Evolutionary conservation across 1,140 invertebrate species (phyloP).

Genomic region (Odontomachus brunneus): DNA sequence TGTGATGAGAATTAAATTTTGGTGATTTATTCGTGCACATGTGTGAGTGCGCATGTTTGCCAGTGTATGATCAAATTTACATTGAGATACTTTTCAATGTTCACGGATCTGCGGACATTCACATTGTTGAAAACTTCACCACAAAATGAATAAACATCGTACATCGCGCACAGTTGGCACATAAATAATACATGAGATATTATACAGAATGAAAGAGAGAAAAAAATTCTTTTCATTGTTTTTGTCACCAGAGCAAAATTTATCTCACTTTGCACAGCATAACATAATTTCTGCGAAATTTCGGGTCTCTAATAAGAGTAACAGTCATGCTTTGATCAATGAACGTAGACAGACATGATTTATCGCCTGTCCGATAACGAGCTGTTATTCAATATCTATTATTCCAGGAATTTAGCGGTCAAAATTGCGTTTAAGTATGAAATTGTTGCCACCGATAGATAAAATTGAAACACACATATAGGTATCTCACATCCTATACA

Average conservation of each 20-base stretch:
- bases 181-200: neutral
- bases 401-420: neutral
- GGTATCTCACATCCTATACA: too few relatives aligned
- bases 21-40: neutral
- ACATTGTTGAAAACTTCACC: neutral
- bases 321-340: neutral
- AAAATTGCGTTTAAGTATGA: neutral
- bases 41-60: too few relatives aligned
- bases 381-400: constrained; percentile 1
- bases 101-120: neutral
- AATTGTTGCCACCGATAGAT: neutral
- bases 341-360: neutral
- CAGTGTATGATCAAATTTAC: constrained; percentile 16
- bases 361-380: neutral
- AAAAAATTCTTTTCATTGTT: neutral
- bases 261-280: neutral
- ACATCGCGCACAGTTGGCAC: neutral
- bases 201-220: too few relatives aligned
- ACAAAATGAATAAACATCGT: neutral
- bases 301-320: neutral
- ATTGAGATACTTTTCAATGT: neutral
- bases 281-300: neutral
- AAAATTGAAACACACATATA: neutral
- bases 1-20: constrained; percentile 7
- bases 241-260: constrained; percentile 9